A percentile compares a stretch with the other conserved stretches of the same genome.
Conservation (phyloP, 92 coral and sea anemone genomes). For the Bergia sp. region DNA sequence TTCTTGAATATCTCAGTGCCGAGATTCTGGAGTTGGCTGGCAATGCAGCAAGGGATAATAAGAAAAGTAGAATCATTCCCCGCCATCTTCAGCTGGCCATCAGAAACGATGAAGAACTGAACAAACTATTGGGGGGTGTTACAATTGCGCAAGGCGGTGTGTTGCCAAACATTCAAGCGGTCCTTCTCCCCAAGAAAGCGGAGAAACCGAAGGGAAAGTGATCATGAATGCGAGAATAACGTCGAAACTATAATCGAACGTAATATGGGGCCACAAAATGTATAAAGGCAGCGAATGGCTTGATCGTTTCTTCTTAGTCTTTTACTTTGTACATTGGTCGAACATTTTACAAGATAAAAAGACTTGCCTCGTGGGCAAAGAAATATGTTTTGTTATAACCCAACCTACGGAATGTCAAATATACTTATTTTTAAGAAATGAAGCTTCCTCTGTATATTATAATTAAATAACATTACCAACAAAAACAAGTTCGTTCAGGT, state of each 20-base stretch:
- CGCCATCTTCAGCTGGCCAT: slow-evolving; percentile 45
- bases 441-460: neutral
- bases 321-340: neutral
- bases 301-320: too few relatives aligned
- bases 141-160: slow-evolving; percentile 43
- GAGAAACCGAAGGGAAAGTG: slow-evolving; percentile 26
- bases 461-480: too few relatives aligned
- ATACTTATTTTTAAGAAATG: neutral
- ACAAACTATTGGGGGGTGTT: slow-evolving; percentile 30
- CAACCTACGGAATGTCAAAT: neutral
- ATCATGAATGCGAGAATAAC: neutral
- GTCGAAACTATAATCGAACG: neutral
- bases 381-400: too few relatives aligned
- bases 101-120: slow-evolving; percentile 39
- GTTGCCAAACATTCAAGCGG: slow-evolving; percentile 39
- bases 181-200: slow-evolving; percentile 31
- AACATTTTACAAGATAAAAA: neutral
- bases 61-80: slow-evolving; percentile 36
- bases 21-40: slow-evolving; percentile 48
- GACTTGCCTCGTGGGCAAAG: neutral
- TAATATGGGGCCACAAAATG: neutral
- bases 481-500: too few relatives aligned
- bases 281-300: neutral
- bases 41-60: slow-evolving; percentile 43
- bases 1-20: slow-evolving; percentile 42